A percentile compares a stretch with the other conserved stretches of the same genome.
phyloP scores from a whole-genome alignment of 2,888 invertebrate species.

The Zaprionus bogoriensis region DNA sequence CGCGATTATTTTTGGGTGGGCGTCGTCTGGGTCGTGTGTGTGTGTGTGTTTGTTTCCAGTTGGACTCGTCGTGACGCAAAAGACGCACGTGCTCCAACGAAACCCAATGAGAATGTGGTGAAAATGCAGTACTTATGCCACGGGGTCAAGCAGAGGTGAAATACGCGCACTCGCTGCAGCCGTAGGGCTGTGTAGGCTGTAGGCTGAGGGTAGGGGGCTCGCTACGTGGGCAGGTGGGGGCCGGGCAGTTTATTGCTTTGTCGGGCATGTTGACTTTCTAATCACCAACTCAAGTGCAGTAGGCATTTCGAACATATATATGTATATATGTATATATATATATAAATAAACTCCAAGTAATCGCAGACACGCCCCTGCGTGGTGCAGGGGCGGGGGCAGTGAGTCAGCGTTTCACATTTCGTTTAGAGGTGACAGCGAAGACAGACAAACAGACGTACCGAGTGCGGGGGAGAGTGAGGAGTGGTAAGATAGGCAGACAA shows the following conservation, averaged over 20 bases:
- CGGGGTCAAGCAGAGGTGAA: no score
- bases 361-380: neutral
- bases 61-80: neutral
- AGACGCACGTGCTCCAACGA: neutral
- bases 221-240: neutral
- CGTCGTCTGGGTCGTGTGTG: conserved; percentile 17
- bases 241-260: neutral
- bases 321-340: neutral
- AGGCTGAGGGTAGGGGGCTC: no score
- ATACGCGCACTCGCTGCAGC: no score
- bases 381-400: neutral
- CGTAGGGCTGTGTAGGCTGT: no score
- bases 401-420: conserved; percentile 10
- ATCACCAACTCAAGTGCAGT: conserved; percentile 13
- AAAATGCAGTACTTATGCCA: no score
- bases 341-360: neutral
- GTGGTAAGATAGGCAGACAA: neutral
- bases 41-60: neutral
- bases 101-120: neutral
- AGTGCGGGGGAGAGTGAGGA: neutral
- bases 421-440: neutral
- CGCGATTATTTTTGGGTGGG: conserved; percentile 28
- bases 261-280: conserved; percentile 6
- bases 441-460: neutral
- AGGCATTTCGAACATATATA: neutral